Evolutionary conservation across 2,797 vertebrate genomes (phyloP).

Genomic region (Eutrigla gurnardus): DNA sequence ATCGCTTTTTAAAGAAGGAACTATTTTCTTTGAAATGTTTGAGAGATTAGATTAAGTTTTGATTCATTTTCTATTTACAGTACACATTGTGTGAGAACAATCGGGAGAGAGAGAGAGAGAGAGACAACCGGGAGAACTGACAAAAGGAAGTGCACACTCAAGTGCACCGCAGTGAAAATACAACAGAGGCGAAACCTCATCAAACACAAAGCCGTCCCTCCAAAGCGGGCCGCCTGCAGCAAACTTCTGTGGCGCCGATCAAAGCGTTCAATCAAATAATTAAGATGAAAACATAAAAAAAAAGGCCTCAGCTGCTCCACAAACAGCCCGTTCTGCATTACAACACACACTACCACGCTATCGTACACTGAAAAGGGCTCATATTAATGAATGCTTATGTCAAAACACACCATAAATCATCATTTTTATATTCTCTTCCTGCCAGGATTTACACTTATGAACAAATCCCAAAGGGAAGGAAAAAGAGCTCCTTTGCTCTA

Average conservation of each 20-base stretch:
- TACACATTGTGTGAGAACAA: background rate
- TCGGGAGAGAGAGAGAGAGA: slow-evolving; percentile 6
- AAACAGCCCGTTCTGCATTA: slow-evolving; percentile 36
- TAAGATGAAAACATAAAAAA: slow-evolving; percentile 69
- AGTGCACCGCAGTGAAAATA: slow-evolving; percentile 41
- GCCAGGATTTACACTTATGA: background rate
- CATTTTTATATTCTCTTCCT: slow-evolving; percentile 5
- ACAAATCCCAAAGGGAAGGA: slow-evolving; percentile 5
- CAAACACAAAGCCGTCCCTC: slow-evolving; percentile 49
- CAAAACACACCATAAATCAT: slow-evolving; percentile 9
- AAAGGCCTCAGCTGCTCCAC: slow-evolving; percentile 37
- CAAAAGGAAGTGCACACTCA: slow-evolving; percentile 34
- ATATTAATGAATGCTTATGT: slow-evolving; percentile 15
- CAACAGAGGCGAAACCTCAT: slow-evolving; percentile 55
- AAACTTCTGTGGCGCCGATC: slow-evolving; percentile 63
- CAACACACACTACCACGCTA: slow-evolving; percentile 10
- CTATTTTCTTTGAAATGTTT: background rate
- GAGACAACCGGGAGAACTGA: slow-evolving; percentile 22
- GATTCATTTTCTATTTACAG: background rate
- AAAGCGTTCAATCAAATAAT: slow-evolving; percentile 80
- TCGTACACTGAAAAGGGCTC: background rate
- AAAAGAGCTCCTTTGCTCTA: background rate
- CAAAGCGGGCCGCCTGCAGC: slow-evolving; percentile 51
- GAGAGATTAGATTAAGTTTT: background rate
- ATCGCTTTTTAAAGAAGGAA: background rate